phyloP scores from a whole-genome alignment of 2,113 vertebrate species.

The Climacteris rufus region DNA sequence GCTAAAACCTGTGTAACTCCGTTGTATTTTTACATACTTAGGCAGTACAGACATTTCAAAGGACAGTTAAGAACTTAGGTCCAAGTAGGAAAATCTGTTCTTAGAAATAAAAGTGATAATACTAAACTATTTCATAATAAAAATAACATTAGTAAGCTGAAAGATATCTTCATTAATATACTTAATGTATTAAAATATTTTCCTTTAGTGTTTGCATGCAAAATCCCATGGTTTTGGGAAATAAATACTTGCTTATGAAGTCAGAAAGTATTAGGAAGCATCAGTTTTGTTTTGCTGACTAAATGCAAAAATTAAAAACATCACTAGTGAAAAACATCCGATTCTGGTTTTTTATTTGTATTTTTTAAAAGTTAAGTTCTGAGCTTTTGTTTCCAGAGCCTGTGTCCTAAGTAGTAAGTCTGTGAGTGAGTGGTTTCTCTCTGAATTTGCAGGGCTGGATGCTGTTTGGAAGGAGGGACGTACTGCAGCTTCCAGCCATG shows the following conservation, averaged over 20 bases:
- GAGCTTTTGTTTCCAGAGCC: background rate
- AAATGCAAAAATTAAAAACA: background rate
- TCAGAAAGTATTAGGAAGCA: background rate
- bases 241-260: background rate
- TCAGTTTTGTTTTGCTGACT: background rate
- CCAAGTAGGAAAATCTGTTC: background rate
- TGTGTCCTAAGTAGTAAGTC: background rate
- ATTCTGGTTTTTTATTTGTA: background rate
- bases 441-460: background rate
- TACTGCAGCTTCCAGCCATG: background rate
- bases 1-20: background rate
- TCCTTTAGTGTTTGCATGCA: background rate
- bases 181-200: background rate
- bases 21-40: background rate
- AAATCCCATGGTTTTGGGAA: background rate
- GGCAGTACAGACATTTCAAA: background rate
- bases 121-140: background rate
- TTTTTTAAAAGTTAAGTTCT: background rate
- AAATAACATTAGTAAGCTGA: background rate
- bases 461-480: background rate
- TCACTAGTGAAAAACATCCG: background rate
- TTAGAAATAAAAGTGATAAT: background rate
- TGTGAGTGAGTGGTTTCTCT: background rate
- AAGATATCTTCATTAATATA: background rate
- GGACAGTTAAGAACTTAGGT: background rate